Evolutionary conservation across 2,888 invertebrate genomes (phyloP).

Genomic region (Zaprionus lineosus): DNA sequence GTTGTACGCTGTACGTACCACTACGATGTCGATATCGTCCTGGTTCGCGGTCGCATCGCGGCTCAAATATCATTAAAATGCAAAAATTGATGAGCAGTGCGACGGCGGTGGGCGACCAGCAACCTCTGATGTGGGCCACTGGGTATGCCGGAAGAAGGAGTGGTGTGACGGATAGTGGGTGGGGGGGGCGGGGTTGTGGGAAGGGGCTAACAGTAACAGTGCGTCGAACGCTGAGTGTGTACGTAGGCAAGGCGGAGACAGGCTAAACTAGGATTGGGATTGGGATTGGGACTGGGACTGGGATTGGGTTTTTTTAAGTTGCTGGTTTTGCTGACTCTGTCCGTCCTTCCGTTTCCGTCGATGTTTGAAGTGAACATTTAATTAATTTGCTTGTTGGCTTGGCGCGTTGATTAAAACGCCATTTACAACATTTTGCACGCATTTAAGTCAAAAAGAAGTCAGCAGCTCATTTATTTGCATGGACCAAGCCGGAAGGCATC

Average conservation of each 20-base stretch:
- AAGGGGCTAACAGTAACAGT: no score
- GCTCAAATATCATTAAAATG: slow-evolving; percentile 74
- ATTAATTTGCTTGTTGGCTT: slow-evolving; percentile 64
- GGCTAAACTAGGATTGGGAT: neutral
- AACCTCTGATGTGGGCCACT: slow-evolving; percentile 10
- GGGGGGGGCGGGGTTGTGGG: neutral
- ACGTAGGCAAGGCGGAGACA: neutral
- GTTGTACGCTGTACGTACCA: no score
- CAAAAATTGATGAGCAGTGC: slow-evolving; percentile 66
- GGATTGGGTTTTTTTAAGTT: neutral
- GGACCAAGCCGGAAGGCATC: slow-evolving; percentile 11
- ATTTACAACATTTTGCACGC: slow-evolving; percentile 61
- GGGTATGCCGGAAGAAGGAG: neutral
- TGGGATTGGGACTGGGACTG: neutral
- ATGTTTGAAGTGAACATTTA: slow-evolving; percentile 61
- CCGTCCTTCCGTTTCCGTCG: slow-evolving; percentile 3
- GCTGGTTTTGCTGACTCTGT: neutral
- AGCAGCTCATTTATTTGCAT: slow-evolving; percentile 62
- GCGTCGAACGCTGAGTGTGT: no score
- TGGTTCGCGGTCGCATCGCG: slow-evolving; percentile 42
- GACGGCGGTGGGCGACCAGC: slow-evolving; percentile 23
- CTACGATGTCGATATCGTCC: slow-evolving; percentile 9
- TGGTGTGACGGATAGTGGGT: neutral
- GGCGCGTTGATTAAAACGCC: slow-evolving; percentile 63
- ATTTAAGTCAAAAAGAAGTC: slow-evolving; percentile 46